Percentiles rank a stretch among this genome's conserved stretches.
These are phyloP conservation scores for Stenodema calcarata DNA, from an alignment of 2,888 invertebrate genomes.

Conservation along the genomic window DNA sequence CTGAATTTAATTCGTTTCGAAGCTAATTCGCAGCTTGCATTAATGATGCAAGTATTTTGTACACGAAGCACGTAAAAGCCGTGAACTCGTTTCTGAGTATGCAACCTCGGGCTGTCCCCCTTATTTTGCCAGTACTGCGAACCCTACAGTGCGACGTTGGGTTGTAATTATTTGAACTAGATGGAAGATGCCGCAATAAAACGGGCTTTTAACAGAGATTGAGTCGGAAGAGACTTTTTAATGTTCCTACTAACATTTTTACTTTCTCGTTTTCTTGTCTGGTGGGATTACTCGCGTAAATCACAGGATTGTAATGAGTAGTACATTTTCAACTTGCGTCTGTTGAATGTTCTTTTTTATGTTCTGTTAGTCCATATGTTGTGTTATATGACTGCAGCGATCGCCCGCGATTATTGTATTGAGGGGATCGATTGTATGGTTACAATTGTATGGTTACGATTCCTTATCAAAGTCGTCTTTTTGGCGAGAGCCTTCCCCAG, in stretches of 20 bases:
- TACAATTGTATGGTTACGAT: no score
- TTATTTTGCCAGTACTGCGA: background rate
- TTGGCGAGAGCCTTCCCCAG: no score
- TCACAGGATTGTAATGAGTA: background rate
- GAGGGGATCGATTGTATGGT: no score
- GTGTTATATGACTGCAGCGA: no score
- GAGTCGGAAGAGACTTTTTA: background rate
- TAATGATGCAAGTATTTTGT: background rate
- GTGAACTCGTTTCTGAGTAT: background rate
- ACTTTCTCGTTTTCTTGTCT: background rate
- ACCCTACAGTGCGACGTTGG: background rate
- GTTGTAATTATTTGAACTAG: background rate
- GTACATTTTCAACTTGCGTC: background rate
- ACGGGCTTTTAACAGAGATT: background rate
- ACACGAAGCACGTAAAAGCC: slow-evolving; percentile 31
- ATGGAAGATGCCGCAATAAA: background rate
- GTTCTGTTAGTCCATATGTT: no score
- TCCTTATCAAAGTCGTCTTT: no score
- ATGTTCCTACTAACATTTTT: background rate
- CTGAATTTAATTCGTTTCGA: slow-evolving; percentile 21
- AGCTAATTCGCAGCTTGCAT: slow-evolving; percentile 16
- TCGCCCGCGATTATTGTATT: no score
- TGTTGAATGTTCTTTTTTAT: no score
- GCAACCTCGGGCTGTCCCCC: background rate
- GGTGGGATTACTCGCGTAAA: background rate